A percentile compares a stretch with the other conserved stretches of the same genome.
phyloP scores from a whole-genome alignment of 2,113 vertebrate species.

The Fulica atra region DNA sequence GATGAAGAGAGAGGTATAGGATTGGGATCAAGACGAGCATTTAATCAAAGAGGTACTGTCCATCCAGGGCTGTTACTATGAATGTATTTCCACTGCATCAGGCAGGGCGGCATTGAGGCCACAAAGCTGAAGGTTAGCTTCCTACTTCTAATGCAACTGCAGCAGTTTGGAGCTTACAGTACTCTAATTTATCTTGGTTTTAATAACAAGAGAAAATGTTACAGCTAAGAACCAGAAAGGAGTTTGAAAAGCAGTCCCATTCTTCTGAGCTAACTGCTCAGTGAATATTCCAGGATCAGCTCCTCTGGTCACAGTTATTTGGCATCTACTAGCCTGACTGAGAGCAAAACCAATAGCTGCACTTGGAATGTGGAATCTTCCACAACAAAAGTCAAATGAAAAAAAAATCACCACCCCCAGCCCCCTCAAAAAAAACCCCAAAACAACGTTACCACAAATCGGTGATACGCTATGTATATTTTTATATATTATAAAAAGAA shows the following conservation, averaged over 20 bases:
- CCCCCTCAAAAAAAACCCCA: not conserved
- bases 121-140: not conserved
- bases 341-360: not conserved
- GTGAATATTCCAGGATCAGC: not conserved
- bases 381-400: not conserved
- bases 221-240: not conserved
- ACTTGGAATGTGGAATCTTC: not conserved
- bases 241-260: not conserved
- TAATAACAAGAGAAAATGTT: not conserved
- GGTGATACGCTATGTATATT: not conserved
- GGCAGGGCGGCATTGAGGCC: not conserved
- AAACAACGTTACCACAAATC: not conserved
- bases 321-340: not conserved
- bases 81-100: not conserved
- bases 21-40: fast-evolving
- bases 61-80: not conserved
- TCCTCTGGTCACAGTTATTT: not conserved
- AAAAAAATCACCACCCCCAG: too few species aligned
- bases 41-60: not conserved
- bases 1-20: not conserved
- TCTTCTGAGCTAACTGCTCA: not conserved
- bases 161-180: not conserved
- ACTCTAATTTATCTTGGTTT: constrained; percentile 7
- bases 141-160: not conserved
- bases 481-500: not conserved